phyloP scores from a whole-genome alignment of 2,797 vertebrate species.

The Notoglanidium macrostoma region DNA sequence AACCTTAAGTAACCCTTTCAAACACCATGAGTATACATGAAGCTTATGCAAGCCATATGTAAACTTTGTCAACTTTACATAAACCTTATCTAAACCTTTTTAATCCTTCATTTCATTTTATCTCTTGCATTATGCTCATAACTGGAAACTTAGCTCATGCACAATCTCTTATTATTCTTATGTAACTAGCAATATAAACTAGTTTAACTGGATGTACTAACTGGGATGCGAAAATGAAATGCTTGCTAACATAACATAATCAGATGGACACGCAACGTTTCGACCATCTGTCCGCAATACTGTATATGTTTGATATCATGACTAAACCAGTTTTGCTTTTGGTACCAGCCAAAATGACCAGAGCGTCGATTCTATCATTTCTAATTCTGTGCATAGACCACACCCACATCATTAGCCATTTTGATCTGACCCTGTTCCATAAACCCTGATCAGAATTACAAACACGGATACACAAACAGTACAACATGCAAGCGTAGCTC shows the following conservation, averaged over 20 bases:
- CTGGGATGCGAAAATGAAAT: not conserved
- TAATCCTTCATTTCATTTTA: not conserved
- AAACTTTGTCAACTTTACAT: not conserved
- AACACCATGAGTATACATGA: not conserved
- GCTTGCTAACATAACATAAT: not conserved
- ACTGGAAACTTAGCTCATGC: not conserved
- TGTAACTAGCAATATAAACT: not conserved
- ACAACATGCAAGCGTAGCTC: constrained; percentile 48
- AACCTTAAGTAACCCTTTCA: not conserved
- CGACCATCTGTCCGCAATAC: not conserved
- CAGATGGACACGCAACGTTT: not conserved
- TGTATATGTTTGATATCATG: not conserved
- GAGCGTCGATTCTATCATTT: not conserved
- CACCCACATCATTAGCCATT: not conserved
- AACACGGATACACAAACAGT: constrained; percentile 24
- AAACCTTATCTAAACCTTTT: not conserved
- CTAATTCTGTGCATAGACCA: not conserved
- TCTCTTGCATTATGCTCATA: not conserved
- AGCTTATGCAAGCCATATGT: not conserved
- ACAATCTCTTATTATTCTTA: not conserved
- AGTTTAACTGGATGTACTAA: not conserved
- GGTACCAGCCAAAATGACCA: constrained; percentile 20
- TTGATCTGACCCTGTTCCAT: constrained; percentile 3
- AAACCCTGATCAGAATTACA: constrained; percentile 48
- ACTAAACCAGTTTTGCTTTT: not conserved